Evolutionary conservation across 2,113 vertebrate species (phyloP).

Genomic region (Pachypanchax playfairii): DNA sequence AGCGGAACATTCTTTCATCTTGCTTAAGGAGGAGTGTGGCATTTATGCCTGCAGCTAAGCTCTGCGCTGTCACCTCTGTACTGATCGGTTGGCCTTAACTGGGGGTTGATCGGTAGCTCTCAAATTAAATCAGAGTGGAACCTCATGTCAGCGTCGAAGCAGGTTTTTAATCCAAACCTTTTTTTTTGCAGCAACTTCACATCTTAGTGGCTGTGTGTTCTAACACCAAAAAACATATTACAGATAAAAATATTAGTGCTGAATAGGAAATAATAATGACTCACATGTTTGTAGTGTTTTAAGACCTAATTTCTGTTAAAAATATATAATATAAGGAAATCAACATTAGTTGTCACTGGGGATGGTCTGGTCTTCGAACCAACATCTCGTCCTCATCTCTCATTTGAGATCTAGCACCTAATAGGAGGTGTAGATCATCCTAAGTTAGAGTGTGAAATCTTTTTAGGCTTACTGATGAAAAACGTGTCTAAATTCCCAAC

Average conservation of each 20-base stretch:
- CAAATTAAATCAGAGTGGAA: constrained; percentile 61
- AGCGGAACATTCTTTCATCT: constrained; percentile 74
- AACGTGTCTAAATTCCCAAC: constrained; percentile 60
- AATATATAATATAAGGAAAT: constrained; percentile 38
- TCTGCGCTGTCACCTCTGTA: constrained; percentile 53
- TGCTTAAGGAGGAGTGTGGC: constrained; percentile 57
- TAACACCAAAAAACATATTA: background rate
- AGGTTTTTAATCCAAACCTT: constrained; percentile 46
- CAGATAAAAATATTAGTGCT: constrained; percentile 3
- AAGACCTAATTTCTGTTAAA: background rate
- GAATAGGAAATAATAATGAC: background rate
- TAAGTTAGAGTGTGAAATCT: constrained; percentile 65
- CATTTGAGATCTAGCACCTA: constrained; percentile 58
- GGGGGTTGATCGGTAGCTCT: constrained; percentile 60
- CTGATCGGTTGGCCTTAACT: constrained; percentile 63
- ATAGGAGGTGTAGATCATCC: constrained; percentile 53
- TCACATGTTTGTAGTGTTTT: background rate
- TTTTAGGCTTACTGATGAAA: constrained; percentile 42
- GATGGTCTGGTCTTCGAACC: constrained; percentile 40
- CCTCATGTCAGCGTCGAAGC: constrained; percentile 38
- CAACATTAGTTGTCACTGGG: constrained; percentile 28
- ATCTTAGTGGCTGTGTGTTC: constrained; percentile 12
- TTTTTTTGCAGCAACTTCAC: constrained; percentile 14
- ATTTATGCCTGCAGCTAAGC: constrained; percentile 60
- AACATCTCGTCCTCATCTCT: constrained; percentile 26